Conservation (phyloP, 2,797 vertebrate species). For the Lepilemur ruficaudatus region DNA sequence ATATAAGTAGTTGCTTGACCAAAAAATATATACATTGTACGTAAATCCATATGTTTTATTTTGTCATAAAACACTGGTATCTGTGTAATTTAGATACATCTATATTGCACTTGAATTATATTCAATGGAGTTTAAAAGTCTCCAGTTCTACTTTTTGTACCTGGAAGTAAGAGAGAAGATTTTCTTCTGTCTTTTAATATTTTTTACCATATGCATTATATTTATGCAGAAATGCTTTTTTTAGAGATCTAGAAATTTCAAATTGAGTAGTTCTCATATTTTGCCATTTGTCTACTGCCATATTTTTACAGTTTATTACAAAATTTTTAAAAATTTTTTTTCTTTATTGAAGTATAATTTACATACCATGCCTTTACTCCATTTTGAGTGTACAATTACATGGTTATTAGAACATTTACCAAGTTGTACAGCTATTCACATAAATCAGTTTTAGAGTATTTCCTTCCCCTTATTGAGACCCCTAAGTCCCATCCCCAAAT, state of each 20-base stretch:
- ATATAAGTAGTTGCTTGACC: not conserved
- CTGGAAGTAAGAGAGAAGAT: not conserved
- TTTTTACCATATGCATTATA: not conserved
- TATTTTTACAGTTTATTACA: not conserved
- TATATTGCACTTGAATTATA: not conserved
- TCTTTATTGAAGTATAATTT: no score
- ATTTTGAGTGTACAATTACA: no score
- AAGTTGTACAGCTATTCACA: no score
- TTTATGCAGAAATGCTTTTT: not conserved
- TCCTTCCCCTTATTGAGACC: no score
- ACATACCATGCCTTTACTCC: no score
- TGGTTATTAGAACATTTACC: no score
- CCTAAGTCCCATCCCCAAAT: no score
- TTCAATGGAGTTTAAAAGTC: not conserved
- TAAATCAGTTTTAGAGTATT: no score
- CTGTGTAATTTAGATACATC: not conserved
- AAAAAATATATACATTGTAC: not conserved
- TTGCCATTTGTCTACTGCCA: not conserved
- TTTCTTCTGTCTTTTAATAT: not conserved
- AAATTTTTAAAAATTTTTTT: not conserved
- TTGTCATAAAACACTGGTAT: not conserved
- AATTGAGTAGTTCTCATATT: not conserved
- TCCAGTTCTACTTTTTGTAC: not conserved
- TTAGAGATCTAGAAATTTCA: not conserved
- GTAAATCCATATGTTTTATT: not conserved